A percentile compares a stretch with the other conserved stretches of the same genome.
phyloP scores from a whole-genome alignment of 2,113 vertebrate species.

The Crotalus viridis region DNA sequence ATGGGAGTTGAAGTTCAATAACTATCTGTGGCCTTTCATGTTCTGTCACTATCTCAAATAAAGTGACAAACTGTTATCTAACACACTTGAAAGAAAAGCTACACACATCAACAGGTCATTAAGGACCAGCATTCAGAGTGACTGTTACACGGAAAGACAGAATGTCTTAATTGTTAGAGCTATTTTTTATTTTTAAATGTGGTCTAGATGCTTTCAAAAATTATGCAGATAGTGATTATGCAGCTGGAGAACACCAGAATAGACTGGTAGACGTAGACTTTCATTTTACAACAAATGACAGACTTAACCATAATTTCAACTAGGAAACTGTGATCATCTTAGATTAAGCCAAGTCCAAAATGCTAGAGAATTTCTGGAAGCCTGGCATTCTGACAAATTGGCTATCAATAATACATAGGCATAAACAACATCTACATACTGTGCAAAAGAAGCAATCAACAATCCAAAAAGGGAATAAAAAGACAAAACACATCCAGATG shows the following conservation, averaged over 20 bases:
- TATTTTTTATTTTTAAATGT: not conserved
- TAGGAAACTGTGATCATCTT: not conserved
- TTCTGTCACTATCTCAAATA: not conserved
- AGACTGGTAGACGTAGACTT: not conserved
- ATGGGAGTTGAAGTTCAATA: not conserved
- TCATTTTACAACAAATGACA: not conserved
- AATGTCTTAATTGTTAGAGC: not conserved
- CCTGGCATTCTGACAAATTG: not conserved
- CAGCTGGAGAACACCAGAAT: not conserved
- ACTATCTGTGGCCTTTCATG: not conserved
- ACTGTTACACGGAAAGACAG: not conserved
- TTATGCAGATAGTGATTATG: not conserved
- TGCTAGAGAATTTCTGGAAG: not conserved
- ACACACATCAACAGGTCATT: not conserved
- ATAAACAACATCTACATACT: not conserved
- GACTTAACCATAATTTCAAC: not conserved
- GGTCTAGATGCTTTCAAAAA: not conserved
- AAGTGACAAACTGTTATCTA: not conserved
- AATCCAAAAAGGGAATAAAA: not conserved
- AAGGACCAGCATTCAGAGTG: not conserved
- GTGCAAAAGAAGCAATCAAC: not conserved
- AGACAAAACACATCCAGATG: no score
- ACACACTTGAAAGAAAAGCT: not conserved
- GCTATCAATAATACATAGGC: not conserved
- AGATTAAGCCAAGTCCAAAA: not conserved